These are phyloP conservation scores for Gymnoscopelus microlampas DNA, from an alignment of 2,797 vertebrate species.

Conservation along the genomic window DNA sequence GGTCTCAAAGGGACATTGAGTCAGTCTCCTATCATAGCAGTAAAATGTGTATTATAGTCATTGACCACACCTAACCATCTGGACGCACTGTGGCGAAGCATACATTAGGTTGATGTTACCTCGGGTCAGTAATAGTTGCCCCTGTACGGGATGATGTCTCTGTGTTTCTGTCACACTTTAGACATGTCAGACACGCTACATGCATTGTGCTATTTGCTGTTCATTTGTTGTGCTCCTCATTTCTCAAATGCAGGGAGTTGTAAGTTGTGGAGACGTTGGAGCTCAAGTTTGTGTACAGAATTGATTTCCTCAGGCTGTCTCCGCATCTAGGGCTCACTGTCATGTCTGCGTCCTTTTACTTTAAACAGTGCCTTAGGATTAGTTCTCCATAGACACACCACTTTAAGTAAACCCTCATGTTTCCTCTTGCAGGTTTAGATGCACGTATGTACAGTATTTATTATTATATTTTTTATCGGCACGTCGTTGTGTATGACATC, in stretches of 20 bases:
- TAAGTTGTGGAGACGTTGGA: conserved; percentile 51
- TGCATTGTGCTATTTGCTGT: conserved; percentile 35
- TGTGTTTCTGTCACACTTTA: conserved; percentile 37
- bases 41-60: conserved; percentile 33
- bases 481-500: conserved; percentile 53
- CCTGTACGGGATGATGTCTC: conserved; percentile 32
- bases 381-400: conserved; percentile 46
- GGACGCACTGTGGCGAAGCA: conserved; percentile 48
- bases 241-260: conserved; percentile 37
- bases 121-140: conserved; percentile 45
- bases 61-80: conserved; percentile 36
- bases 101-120: conserved; percentile 43
- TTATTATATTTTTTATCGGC: conserved; percentile 26
- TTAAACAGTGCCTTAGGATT: conserved; percentile 76
- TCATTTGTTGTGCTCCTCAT: conserved; percentile 22
- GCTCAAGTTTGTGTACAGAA: conserved; percentile 45
- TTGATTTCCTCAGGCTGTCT: conserved; percentile 40
- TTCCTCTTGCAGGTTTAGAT: conserved; percentile 52
- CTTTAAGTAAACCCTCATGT: conserved; percentile 35
- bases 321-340: conserved; percentile 45
- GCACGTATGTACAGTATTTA: conserved; percentile 63
- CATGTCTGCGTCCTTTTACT: conserved; percentile 53
- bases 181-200: conserved; percentile 30
- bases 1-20: conserved; percentile 42
- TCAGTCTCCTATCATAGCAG: conserved; percentile 50